Base-by-base conservation (phyloP, 2,797 vertebrate genomes). In the Ammospiza maritima region DNA sequence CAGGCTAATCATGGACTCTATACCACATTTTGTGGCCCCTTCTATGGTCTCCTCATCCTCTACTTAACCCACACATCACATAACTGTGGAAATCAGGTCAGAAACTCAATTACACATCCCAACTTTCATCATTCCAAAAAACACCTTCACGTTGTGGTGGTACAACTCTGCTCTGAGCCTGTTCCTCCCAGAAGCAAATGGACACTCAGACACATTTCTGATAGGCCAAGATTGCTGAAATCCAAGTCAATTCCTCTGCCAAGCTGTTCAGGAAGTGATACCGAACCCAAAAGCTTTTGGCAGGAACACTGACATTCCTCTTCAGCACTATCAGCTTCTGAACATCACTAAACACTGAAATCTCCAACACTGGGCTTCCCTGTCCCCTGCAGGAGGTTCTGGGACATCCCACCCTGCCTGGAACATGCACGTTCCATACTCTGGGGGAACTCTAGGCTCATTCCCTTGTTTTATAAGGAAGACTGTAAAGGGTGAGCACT, bases 181-280 rank as follows among this genome's bases (percentile, higher is more conserved):
- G 44, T 8, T 12, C 66, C 83, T 88, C 0, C 0, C 38, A 47
- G 65, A 83, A 64, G 45, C 13, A 71, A 93, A 89, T 0, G 0
- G 29, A 34, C 16, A 48, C 45, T 80, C 17, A 25, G 69, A 32
- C 38, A 66, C 40, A 8, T 20, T 84, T 54, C 75, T 72, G 45
- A 54, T 23, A 29, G 78, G 27, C 18, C 44, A 65, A 11, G 16
- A 17, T 0, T 0, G 0, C 58, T 32, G 51, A 90, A 90, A 81
- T 6, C 6, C 23, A 84, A 78, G 13, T 30, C 17, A 81, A 34
- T 26, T 66, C 38, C 36, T 85, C 51, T 60, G 60, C 66, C 70
- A 95, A 86, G 36, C 8, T 0, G 0, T 30, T 44, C 54, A 74
- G 38, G 53, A 89, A 86, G 30, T 0, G 0, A 47, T 21, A 66